These are phyloP conservation scores for Saimiri boliviensis DNA, from an alignment of 2,113 vertebrate species.

Conservation along the genomic window DNA sequence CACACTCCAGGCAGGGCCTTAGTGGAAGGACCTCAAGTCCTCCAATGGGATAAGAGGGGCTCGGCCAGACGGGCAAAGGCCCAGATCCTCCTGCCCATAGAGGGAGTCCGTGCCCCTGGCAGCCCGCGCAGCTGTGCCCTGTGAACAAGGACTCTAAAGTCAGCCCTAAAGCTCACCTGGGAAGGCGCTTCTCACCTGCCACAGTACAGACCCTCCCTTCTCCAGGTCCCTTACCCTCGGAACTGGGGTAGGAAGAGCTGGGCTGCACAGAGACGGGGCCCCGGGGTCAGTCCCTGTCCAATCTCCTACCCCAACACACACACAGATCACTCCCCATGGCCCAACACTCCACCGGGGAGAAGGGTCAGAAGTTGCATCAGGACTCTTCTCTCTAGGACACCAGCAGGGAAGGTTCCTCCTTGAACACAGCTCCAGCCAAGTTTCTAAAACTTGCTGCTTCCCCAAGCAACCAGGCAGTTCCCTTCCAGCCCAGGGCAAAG, in stretches of 20 bases:
- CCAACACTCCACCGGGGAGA: not conserved
- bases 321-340: not conserved
- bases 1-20: not conserved
- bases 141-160: not conserved
- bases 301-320: not conserved
- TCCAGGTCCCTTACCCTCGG: fast-evolving
- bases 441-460: not conserved
- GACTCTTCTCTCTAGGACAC: not conserved
- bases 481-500: not conserved
- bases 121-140: fast-evolving
- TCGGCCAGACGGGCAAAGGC: not conserved
- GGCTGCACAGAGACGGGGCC: fast-evolving
- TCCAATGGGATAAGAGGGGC: fast-evolving
- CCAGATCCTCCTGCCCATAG: not conserved
- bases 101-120: fast-evolving
- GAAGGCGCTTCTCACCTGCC: not conserved
- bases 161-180: fast-evolving
- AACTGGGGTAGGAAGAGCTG: fast-evolving
- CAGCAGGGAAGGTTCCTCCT: not conserved
- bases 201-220: fast-evolving
- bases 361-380: not conserved
- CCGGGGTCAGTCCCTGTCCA: not conserved
- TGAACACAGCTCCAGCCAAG: not conserved
- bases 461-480: fast-evolving
- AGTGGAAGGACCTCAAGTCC: not conserved